These are phyloP conservation scores for Gymnoscelis rufifasciata DNA, from an alignment of 2,888 invertebrate species.

Conservation along the genomic window DNA sequence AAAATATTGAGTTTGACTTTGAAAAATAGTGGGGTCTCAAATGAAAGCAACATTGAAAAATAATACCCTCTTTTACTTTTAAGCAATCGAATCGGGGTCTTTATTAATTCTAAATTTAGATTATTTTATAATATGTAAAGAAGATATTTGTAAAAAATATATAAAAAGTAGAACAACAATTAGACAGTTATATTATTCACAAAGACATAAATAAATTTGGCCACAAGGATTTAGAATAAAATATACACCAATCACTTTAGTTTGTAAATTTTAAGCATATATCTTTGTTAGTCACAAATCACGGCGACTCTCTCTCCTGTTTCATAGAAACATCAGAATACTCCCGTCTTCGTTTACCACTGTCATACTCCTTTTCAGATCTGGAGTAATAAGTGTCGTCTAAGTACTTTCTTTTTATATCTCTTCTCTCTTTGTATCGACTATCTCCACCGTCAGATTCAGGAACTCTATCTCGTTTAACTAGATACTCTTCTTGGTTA, in stretches of 20 bases:
- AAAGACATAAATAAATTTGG: background rate
- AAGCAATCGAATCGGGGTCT: too few relatives aligned
- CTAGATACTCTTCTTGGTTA: background rate
- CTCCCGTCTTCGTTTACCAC: background rate
- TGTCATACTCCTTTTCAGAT: background rate
- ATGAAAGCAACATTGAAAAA: too few relatives aligned
- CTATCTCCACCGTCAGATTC: background rate
- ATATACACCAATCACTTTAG: background rate
- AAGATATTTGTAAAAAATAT: too few relatives aligned
- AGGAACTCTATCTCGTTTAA: constrained; percentile 1
- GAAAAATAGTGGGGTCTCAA: too few relatives aligned
- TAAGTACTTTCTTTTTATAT: constrained; percentile 3
- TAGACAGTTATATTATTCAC: background rate
- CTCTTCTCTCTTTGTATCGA: background rate
- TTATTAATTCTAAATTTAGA: too few relatives aligned
- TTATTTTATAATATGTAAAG: too few relatives aligned
- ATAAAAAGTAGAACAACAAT: too few relatives aligned
- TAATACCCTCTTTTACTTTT: too few relatives aligned
- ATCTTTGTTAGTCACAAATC: background rate
- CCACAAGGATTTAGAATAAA: background rate
- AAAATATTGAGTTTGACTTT: too few relatives aligned
- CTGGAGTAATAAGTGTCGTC: constrained; percentile 3
- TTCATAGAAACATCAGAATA: constrained; percentile 12
- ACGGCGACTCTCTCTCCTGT: constrained; percentile 21
- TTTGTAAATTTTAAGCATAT: background rate